Percentiles rank a stretch among this genome's conserved stretches.
Evolutionary conservation across 1,140 invertebrate species (phyloP).

Genomic region (Drosophila nannoptera): DNA sequence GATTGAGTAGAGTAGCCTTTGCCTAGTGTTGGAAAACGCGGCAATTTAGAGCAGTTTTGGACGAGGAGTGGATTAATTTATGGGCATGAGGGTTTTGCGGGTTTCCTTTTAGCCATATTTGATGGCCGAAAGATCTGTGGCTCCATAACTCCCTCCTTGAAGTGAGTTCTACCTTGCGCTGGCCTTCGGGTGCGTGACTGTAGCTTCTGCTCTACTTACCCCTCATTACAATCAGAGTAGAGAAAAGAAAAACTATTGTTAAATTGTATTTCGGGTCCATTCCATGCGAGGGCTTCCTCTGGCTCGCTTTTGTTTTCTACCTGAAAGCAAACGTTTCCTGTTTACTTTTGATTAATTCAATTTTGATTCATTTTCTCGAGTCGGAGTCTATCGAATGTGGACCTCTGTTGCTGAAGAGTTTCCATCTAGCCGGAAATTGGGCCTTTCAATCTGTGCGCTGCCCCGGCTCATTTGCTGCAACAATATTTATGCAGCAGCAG

Average conservation of each 20-base stretch:
- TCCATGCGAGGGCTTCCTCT: neutral
- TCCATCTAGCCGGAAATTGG: slow-evolving; percentile 28
- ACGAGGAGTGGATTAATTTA: no score
- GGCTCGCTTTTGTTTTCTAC: slow-evolving; percentile 2
- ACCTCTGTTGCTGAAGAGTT: neutral
- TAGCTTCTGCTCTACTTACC: neutral
- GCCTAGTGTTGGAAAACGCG: no score
- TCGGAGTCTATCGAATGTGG: neutral
- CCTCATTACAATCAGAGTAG: neutral
- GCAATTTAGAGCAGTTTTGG: no score
- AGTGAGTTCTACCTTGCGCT: neutral
- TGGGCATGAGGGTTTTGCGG: no score
- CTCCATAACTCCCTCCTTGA: neutral
- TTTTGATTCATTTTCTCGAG: slow-evolving; percentile 26
- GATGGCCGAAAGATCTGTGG: neutral
- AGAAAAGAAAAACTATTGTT: neutral
- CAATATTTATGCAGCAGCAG: slow-evolving; percentile 42
- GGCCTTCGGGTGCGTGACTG: neutral
- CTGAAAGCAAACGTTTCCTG: slow-evolving; percentile 10
- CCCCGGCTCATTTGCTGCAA: slow-evolving; percentile 34
- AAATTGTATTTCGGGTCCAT: slow-evolving; percentile 6
- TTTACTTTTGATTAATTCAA: slow-evolving; percentile 31
- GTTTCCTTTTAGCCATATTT: neutral
- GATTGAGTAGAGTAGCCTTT: no score
- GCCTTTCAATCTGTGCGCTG: slow-evolving; percentile 16